Evolutionary conservation across 1,140 invertebrate genomes (phyloP).

Genomic region (Drosophila repletoides): DNA sequence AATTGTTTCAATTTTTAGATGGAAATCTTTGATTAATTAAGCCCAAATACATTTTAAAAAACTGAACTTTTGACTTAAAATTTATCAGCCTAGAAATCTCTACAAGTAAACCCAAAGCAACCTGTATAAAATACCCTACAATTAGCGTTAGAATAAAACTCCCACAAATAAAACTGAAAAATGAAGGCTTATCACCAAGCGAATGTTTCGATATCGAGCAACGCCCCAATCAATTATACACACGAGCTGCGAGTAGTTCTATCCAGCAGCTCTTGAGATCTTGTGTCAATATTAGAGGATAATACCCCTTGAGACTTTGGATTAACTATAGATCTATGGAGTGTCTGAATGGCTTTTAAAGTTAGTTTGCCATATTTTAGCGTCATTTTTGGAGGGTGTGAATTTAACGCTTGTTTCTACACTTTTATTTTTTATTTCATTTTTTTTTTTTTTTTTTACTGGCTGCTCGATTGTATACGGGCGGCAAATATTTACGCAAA

Average conservation of each 20-base stretch:
- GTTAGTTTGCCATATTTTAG: constrained; percentile 38
- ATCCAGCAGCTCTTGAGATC: constrained; percentile 30
- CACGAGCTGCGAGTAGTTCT: background rate
- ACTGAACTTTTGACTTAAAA: no score
- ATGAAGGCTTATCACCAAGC: constrained; percentile 25
- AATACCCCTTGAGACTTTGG: constrained; percentile 28
- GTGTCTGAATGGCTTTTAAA: constrained; percentile 42
- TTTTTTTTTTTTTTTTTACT: no score
- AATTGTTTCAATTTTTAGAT: no score
- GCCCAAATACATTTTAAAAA: no score
- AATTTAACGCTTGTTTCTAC: constrained; percentile 48
- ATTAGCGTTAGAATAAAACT: background rate
- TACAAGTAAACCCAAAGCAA: background rate
- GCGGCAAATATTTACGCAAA: constrained; percentile 38
- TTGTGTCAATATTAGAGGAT: constrained; percentile 36
- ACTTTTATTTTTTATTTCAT: background rate
- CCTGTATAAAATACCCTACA: constrained; percentile 7
- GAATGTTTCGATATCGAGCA: background rate
- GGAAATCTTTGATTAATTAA: no score
- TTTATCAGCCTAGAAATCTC: background rate
- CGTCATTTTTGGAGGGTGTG: constrained; percentile 60
- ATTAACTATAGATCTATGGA: constrained; percentile 46
- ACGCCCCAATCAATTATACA: constrained; percentile 31
- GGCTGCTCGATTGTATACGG: constrained; percentile 12
- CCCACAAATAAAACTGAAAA: background rate